Evolutionary conservation across 2,888 invertebrate species (phyloP), one percentile per base, ranked within the genome.

Genomic region (Mamestra brassicae): DNA sequence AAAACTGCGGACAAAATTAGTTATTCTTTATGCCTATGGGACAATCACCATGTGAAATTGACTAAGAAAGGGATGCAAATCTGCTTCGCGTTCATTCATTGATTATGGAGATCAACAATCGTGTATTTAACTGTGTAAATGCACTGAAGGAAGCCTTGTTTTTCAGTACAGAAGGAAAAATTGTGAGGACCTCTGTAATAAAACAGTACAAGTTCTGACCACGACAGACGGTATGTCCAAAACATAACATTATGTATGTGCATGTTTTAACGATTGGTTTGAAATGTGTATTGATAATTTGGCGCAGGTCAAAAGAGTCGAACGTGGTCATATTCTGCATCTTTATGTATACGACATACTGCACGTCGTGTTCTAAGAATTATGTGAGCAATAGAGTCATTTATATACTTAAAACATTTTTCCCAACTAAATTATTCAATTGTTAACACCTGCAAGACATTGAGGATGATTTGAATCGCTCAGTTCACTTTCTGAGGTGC

Each of bases 341-440:
- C 50, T 62, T 58, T 65, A 61, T 26, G 47, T 61, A 15, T 57
- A 8, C 47, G 36, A 64, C 38, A 84, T 66, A 61, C 58, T 64
- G 58, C 84, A 84, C 81, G 81, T 80, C 60, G 26, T 15, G 11
- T 84, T 84, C 81, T 42, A 36, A 80, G 81, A 81, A 81, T 15
- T 15, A 13, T 69, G 54, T 74, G 57, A 58, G 54, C 61, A 80
- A 83, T 84, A 55, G 61, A 58, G n/a, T 52, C 50, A 69, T 83
- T 83, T 84, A 42, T 73, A 79, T 61, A 69, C 75, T 17, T 45
- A 7, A 64, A 42, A 67, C 63, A 78, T 67, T 73, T 72, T 83
- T 63, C 6, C 50, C 17, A 36, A 58, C 34, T 47, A 65, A 7
- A n/a, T 34, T 63, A 63, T 66, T 80, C 62, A 55, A 75, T 84